phyloP scores from a whole-genome alignment of 2,113 vertebrate species.

The Climacteris rufus region DNA sequence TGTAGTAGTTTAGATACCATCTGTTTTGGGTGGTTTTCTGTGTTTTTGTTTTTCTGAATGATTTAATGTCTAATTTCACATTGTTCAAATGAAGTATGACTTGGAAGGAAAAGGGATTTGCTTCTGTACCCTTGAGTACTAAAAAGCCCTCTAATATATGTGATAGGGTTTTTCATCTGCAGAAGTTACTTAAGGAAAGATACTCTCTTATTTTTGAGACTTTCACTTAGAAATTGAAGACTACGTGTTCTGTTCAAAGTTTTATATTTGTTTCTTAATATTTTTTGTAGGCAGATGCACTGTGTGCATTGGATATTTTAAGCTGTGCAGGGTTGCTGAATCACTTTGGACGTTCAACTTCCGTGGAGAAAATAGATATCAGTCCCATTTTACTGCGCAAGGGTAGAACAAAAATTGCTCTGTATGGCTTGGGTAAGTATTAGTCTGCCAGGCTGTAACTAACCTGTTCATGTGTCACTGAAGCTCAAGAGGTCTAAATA shows the following conservation, averaged over 20 bases:
- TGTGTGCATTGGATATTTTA: conserved; percentile 92
- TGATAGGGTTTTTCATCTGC: background rate
- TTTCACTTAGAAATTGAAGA: background rate
- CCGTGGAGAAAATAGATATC: conserved; percentile 92
- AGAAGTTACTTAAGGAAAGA: background rate
- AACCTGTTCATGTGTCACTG: background rate
- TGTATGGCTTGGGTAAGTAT: conserved; percentile 92
- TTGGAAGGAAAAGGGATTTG: background rate
- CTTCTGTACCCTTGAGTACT: background rate
- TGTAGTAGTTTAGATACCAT: background rate
- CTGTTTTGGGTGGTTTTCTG: background rate
- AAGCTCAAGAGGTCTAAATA: background rate
- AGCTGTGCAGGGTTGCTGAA: conserved; percentile 92
- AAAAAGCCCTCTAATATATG: background rate
- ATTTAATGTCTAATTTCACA: background rate
- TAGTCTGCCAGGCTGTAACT: background rate
- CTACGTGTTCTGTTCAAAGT: background rate
- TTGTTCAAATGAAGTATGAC: background rate
- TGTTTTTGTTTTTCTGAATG: background rate
- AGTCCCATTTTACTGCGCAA: conserved; percentile 92
- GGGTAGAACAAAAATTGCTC: conserved; percentile 87
- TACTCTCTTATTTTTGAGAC: background rate
- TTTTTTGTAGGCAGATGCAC: conserved; percentile 82
- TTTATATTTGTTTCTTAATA: background rate
- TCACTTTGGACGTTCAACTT: conserved; percentile 90